Base-by-base conservation (phyloP, 2,888 invertebrate species). In the Chrysina gloriosa region DNA sequence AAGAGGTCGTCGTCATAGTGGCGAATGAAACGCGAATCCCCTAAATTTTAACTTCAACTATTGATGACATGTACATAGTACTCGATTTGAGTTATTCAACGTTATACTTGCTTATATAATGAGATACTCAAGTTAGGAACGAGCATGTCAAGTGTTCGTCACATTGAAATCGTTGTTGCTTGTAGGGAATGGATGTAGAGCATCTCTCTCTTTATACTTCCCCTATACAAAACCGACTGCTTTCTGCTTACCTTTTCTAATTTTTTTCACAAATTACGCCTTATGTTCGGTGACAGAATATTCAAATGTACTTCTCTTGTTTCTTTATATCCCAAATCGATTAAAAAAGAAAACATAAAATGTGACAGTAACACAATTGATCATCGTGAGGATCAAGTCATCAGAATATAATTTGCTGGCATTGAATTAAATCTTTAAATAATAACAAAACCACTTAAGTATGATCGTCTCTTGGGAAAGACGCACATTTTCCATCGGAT, bases 51-150 rank as follows among this genome's bases (percentile, higher is more conserved):
- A 61, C 69, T 67, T 68, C 58, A 58, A 66, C 67, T 70, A 70
- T 70, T 71, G 70, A 70, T 69, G 70, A 70, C 70, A 73, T 71
- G 71, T 70, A 70, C 69, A 70, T 54, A 70, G 71, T 71, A 69
- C 74, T 74, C 72, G 74, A 73, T 74, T 71, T 70, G 70, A 69
- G 70, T 72, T 71, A 71, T 72, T 71, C 73, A 70, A 71, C 74
- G 73, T 75, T 73, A 73, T 75, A 74, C 73, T 75, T 72, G 72
- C 73, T 73, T 74, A 70, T 71, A 75, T 75, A 75, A 75, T 75
- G 75, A 75, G 75, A 75, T 69, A 75, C 75, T 75, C 72, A 69
- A 73, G 74, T 72, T 69, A 70, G 74, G 63, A 72, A 71, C 71
- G 74, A 71, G 67, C 64, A 69, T 69, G 71, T 75, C 71, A 70